A percentile compares a stretch with the other conserved stretches of the same genome.
Evolutionary conservation across 2,797 vertebrate genomes (phyloP).

Genomic region (Lycodopsis pacificus): DNA sequence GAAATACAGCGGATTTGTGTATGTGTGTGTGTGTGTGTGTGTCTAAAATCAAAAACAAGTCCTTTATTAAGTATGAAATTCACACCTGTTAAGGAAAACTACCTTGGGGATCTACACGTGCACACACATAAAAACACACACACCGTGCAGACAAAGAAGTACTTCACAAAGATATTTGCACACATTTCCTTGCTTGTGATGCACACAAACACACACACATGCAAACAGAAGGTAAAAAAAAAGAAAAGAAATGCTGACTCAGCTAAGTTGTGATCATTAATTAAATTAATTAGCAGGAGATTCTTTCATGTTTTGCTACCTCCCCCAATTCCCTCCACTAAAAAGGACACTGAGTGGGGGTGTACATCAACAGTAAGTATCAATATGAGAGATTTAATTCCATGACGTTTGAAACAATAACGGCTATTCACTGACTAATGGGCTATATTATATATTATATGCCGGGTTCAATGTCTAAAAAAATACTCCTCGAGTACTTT

Average conservation of each 20-base stretch:
- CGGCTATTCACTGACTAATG: neutral
- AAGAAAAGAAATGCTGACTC: conserved; percentile 10
- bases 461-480: neutral
- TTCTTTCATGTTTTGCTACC: conserved; percentile 12
- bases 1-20: conserved; percentile 37
- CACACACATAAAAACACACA: neutral
- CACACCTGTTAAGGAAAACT: conserved; percentile 67
- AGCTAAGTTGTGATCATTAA: conserved; percentile 42
- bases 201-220: neutral
- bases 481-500: too few species aligned
- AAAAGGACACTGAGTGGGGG: neutral
- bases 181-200: neutral
- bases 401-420: neutral
- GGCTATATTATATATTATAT: neutral
- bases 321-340: neutral
- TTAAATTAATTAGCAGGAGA: conserved; percentile 36
- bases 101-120: conserved; percentile 35
- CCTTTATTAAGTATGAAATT: conserved; percentile 57
- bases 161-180: conserved; percentile 2
- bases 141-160: neutral
- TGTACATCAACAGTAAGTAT: neutral
- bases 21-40: conserved; percentile 9
- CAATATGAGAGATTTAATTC: neutral
- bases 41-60: conserved; percentile 34
- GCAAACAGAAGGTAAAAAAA: neutral